Evolutionary conservation across 2,797 vertebrate genomes (phyloP).

Genomic region (Poecilia wingei): DNA sequence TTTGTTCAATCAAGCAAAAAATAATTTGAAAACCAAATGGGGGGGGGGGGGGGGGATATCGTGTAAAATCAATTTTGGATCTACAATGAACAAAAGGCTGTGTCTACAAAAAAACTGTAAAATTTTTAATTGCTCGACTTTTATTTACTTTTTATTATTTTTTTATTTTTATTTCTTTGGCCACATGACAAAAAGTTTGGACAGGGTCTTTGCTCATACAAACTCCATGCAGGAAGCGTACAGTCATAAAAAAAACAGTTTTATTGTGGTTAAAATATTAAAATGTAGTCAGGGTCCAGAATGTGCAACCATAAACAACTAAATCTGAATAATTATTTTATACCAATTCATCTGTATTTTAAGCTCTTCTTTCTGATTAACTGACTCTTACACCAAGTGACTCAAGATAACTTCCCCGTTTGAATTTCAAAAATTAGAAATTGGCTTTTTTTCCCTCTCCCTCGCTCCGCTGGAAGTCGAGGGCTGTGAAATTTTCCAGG

Average conservation of each 20-base stretch:
- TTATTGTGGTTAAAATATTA: background rate
- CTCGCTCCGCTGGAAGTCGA: constrained; percentile 54
- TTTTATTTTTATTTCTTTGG: too few relatives aligned
- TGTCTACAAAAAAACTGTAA: too few relatives aligned
- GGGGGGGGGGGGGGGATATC: too few relatives aligned
- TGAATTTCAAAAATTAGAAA: background rate
- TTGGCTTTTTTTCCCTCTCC: constrained; percentile 6
- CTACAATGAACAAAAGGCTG: too few relatives aligned
- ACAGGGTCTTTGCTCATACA: background rate
- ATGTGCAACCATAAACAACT: background rate
- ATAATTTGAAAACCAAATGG: too few relatives aligned
- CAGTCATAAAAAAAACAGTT: background rate
- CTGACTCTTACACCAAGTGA: constrained; percentile 1
- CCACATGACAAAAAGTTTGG: too few relatives aligned
- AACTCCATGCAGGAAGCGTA: background rate
- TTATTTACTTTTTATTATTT: too few relatives aligned
- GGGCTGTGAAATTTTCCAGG: constrained; percentile 67
- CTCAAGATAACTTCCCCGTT: constrained; percentile 20
- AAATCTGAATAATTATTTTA: background rate
- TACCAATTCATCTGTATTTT: background rate
- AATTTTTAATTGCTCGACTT: too few relatives aligned
- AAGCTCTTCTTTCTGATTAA: background rate
- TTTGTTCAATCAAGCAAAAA: too few relatives aligned
- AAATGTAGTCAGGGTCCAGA: background rate
- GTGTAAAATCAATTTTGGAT: too few relatives aligned